Evolutionary conservation across 1,140 invertebrate species (phyloP).

Genomic region (Aphelinus atriplicis): DNA sequence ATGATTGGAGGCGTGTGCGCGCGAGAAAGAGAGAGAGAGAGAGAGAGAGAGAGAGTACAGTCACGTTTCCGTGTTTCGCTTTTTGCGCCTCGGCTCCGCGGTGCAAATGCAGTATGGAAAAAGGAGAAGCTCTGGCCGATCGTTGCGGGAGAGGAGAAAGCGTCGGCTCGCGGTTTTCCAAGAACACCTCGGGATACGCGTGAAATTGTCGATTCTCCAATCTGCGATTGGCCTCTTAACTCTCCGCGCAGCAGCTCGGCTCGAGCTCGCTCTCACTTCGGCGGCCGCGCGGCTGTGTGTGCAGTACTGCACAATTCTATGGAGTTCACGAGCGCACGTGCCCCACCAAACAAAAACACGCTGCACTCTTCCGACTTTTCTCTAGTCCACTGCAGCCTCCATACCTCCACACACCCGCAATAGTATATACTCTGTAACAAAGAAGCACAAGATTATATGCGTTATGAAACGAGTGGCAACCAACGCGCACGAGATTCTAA

Average conservation of each 20-base stretch:
- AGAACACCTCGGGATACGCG: slow-evolving; percentile 47
- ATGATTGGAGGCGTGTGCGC: too few species aligned
- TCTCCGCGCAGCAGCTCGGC: slow-evolving; percentile 32
- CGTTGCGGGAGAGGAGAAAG: slow-evolving; percentile 49
- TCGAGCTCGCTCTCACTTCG: slow-evolving; percentile 10
- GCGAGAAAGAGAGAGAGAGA: too few species aligned
- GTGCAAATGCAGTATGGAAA: slow-evolving; percentile 11
- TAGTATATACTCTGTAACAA: too few species aligned
- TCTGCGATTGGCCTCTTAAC: slow-evolving; percentile 41
- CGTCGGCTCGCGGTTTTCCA: slow-evolving; percentile 46
- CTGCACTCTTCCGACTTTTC: too few species aligned
- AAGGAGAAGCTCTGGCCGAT: slow-evolving; percentile 52
- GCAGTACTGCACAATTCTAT: too few species aligned
- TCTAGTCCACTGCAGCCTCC: too few species aligned
- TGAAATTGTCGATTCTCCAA: slow-evolving; percentile 44
- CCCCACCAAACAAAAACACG: too few species aligned
- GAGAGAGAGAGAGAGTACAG: slow-evolving; percentile 29
- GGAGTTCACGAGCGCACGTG: too few species aligned
- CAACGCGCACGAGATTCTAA: too few species aligned
- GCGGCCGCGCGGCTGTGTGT: background rate
- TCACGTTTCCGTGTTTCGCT: slow-evolving; percentile 51
- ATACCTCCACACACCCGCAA: too few species aligned
- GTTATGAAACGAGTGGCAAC: too few species aligned
- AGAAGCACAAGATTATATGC: too few species aligned
- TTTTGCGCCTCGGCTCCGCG: slow-evolving; percentile 35